Evolutionary conservation across 2,113 vertebrate species (phyloP).

Genomic region (Takifugu bimaculatus): DNA sequence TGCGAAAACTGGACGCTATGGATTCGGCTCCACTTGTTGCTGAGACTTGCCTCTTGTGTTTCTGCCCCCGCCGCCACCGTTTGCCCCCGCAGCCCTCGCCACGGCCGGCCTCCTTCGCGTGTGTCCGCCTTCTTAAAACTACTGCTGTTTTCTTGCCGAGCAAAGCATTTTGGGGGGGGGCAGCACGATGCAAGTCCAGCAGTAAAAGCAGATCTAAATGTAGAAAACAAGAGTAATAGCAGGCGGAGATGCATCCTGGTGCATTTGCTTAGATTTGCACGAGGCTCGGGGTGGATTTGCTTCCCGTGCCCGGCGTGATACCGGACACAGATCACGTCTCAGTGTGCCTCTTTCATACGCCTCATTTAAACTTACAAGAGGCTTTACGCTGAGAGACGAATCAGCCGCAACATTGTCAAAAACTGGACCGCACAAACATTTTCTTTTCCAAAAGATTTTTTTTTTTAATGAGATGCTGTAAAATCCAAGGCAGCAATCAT

Average conservation of each 20-base stretch:
- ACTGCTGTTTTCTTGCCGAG: not conserved
- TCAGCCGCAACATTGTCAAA: slow-evolving; percentile 17
- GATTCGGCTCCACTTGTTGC: too few relatives aligned
- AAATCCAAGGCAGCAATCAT: slow-evolving; percentile 38
- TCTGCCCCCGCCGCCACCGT: not conserved
- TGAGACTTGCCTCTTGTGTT: not conserved
- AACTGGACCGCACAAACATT: slow-evolving; percentile 41
- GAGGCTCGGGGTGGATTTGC: not conserved
- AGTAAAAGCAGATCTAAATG: slow-evolving; percentile 25
- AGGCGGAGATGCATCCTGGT: slow-evolving; percentile 1
- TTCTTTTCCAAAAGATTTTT: not conserved
- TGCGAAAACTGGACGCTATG: not conserved
- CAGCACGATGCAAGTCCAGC: not conserved
- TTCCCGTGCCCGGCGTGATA: not conserved
- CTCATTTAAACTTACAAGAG: too few relatives aligned
- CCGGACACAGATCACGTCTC: not conserved
- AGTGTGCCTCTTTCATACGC: slow-evolving; percentile 11
- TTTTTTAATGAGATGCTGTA: slow-evolving; percentile 26
- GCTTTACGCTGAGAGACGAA: not conserved
- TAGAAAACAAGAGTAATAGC: slow-evolving; percentile 11
- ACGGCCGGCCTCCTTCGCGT: too few relatives aligned
- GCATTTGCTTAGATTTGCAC: slow-evolving; percentile 62
- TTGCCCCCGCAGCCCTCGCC: too few relatives aligned
- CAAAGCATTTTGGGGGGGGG: not conserved
- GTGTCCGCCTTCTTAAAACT: too few relatives aligned